Percentiles rank a stretch among this genome's conserved stretches.
phyloP scores from a whole-genome alignment of 2,888 invertebrate species.

The Portevinia maculata region DNA sequence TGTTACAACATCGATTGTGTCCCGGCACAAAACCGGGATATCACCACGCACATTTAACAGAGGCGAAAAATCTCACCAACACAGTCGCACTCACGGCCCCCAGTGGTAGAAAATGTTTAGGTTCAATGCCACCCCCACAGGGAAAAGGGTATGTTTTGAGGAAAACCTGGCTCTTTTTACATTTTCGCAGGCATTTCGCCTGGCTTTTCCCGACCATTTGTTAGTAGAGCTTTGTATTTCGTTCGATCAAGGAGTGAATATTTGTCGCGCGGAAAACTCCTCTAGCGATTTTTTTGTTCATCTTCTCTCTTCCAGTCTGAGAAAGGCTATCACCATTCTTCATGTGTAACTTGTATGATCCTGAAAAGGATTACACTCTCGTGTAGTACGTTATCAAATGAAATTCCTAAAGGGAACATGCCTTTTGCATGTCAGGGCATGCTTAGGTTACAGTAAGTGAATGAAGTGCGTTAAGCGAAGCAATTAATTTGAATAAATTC shows the following conservation, averaged over 20 bases:
- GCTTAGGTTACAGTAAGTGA: conserved; percentile 46
- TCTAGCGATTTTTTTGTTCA: conserved; percentile 37
- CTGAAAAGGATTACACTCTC: conserved; percentile 57
- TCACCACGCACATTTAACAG: conserved; percentile 29
- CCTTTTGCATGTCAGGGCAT: conserved; percentile 54
- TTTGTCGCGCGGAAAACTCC: conserved; percentile 58
- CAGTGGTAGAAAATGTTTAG: conserved; percentile 15
- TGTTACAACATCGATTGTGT: conserved; percentile 15
- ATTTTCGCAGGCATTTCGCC: conserved; percentile 70
- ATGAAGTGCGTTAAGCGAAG: conserved; percentile 51
- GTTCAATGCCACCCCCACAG: conserved; percentile 67
- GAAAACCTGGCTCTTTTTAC: conserved; percentile 58
- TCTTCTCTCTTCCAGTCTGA: neutral
- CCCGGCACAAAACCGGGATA: conserved; percentile 57
- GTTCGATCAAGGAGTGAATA: conserved; percentile 58
- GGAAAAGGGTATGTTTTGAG: conserved; percentile 52
- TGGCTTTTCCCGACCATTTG: conserved; percentile 60
- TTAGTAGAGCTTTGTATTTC: conserved; percentile 72
- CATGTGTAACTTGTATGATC: conserved; percentile 43
- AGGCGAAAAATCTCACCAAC: conserved; percentile 50
- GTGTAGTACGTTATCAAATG: conserved; percentile 58
- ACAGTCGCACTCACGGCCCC: conserved; percentile 10
- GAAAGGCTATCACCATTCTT: conserved; percentile 3
- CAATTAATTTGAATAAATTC: conserved; percentile 66
- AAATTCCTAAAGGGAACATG: conserved; percentile 56